A percentile compares a stretch with the other conserved stretches of the same genome.
Evolutionary conservation across 2,888 invertebrate species (phyloP).

Genomic region (Ectemnius lituratus): DNA sequence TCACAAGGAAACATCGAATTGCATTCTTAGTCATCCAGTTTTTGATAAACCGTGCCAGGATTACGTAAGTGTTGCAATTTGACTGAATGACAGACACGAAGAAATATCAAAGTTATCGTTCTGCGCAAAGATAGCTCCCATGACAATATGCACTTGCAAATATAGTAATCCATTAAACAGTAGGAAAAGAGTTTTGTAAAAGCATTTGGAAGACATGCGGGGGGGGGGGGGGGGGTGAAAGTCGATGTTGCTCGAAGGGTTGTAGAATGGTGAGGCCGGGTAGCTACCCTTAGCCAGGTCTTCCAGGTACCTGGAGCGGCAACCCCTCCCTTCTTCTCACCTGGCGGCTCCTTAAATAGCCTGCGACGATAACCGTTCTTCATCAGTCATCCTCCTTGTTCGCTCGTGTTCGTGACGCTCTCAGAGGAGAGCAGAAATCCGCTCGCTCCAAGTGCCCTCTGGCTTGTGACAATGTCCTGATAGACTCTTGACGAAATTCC

Average conservation of each 20-base stretch:
- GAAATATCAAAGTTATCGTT: too few relatives aligned
- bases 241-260: not conserved
- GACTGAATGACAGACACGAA: too few relatives aligned
- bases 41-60: too few relatives aligned
- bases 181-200: too few relatives aligned
- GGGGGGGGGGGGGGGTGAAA: too few relatives aligned
- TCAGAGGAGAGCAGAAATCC: not conserved
- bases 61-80: too few relatives aligned
- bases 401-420: slow-evolving; percentile 7
- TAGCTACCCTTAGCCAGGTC: slow-evolving; percentile 20
- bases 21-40: too few relatives aligned
- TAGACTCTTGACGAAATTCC: not conserved
- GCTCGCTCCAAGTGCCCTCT: not conserved
- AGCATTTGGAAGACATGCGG: too few relatives aligned
- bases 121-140: too few relatives aligned
- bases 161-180: too few relatives aligned
- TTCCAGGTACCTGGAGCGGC: slow-evolving; percentile 30
- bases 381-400: slow-evolving; percentile 45
- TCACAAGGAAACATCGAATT: too few relatives aligned
- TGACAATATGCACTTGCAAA: too few relatives aligned
- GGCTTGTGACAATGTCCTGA: not conserved
- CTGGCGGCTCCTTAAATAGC: slow-evolving; percentile 43
- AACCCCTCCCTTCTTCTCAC: slow-evolving; percentile 40
- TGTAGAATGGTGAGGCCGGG: not conserved
- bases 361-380: slow-evolving; percentile 36